Evolutionary conservation across 2,888 invertebrate genomes (phyloP).

Genomic region (Habrosyne pyritoides): DNA sequence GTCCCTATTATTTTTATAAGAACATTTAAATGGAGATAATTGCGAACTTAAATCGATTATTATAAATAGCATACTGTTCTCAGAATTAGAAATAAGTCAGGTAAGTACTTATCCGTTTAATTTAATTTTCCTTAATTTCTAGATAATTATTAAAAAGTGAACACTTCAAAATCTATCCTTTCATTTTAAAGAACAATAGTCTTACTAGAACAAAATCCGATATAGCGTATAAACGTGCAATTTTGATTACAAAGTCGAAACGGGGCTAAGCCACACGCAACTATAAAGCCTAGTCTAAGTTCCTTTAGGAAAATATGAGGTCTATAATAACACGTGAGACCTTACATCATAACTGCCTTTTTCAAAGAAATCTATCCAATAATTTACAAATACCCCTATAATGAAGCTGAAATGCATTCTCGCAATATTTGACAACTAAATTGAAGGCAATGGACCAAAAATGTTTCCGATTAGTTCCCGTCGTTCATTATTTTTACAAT

Average conservation of each 20-base stretch:
- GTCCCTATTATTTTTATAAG: too few relatives aligned
- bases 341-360: neutral
- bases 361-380: neutral
- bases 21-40: too few relatives aligned
- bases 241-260: neutral
- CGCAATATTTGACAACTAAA: neutral
- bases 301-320: constrained; percentile 2
- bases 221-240: constrained; percentile 5
- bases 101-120: neutral
- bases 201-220: neutral
- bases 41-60: too few relatives aligned
- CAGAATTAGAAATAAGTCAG: neutral
- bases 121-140: neutral
- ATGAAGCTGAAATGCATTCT: neutral
- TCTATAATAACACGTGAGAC: neutral
- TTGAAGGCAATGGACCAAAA: too few relatives aligned
- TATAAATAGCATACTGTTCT: neutral
- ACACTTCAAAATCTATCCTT: neutral
- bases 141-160: neutral
- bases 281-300: neutral
- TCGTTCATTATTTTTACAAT: too few relatives aligned
- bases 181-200: neutral
- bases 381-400: neutral
- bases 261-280: neutral
- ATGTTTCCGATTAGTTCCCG: too few relatives aligned